These are phyloP conservation scores for Probaryconus sp. DNA, from an alignment of 1,140 invertebrate species.

Conservation along the genomic window DNA sequence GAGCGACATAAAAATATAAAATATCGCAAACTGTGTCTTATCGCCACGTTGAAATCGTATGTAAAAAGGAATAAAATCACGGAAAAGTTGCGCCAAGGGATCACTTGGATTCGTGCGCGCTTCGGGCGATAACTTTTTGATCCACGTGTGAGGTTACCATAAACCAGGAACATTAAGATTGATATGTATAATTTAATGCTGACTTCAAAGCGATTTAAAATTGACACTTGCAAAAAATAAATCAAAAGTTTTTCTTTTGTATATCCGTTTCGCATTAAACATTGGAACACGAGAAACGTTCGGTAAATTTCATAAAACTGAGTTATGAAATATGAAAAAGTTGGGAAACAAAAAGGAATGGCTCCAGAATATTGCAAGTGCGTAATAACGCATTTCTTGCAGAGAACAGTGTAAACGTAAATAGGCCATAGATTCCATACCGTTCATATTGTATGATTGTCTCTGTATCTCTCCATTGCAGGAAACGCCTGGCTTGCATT, in stretches of 20 bases:
- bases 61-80: conserved; percentile 75
- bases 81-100: conserved; percentile 72
- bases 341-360: conserved; percentile 52
- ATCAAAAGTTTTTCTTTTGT: too few relatives aligned
- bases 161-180: conserved; percentile 23
- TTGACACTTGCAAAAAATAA: too few relatives aligned
- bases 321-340: conserved; percentile 58
- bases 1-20: conserved; percentile 71
- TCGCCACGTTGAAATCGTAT: conserved; percentile 66
- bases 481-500: conserved; percentile 73
- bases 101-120: conserved; percentile 53
- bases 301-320: conserved; percentile 9
- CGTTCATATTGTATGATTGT: conserved; percentile 72
- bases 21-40: conserved; percentile 72
- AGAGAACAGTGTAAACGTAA: conserved; percentile 70
- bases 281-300: background rate
- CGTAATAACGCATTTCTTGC: conserved; percentile 69
- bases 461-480: conserved; percentile 69
- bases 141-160: conserved; percentile 3
- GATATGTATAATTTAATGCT: too few relatives aligned
- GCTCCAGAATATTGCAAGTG: conserved; percentile 57
- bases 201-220: too few relatives aligned
- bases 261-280: too few relatives aligned
- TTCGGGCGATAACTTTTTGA: conserved; percentile 61
- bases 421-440: conserved; percentile 70